These are phyloP conservation scores for Cyrtonyx montezumae DNA, from an alignment of 2,113 vertebrate genomes.

Conservation along the genomic window DNA sequence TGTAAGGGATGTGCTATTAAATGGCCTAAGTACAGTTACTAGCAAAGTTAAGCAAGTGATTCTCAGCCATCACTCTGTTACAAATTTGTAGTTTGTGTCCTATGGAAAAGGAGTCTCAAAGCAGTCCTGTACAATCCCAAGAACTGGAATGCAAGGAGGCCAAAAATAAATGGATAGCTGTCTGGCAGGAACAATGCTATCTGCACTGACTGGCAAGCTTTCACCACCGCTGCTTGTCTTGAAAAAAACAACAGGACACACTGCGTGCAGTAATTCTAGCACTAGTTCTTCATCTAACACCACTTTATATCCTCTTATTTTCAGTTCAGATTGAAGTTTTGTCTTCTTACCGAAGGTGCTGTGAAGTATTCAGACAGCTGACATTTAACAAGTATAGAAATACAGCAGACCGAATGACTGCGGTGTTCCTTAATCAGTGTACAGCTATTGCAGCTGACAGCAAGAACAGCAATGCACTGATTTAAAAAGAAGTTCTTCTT, in stretches of 20 bases:
- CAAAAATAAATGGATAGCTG: conserved; percentile 57
- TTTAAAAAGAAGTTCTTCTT: background rate
- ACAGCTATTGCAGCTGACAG: background rate
- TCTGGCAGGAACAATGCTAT: conserved; percentile 48
- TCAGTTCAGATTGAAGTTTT: background rate
- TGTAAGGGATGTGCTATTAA: background rate
- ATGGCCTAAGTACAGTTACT: background rate
- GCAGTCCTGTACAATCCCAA: conserved; percentile 34
- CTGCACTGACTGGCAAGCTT: conserved; percentile 49
- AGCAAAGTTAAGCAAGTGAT: background rate
- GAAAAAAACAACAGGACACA: conserved; percentile 12
- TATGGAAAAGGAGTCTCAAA: conserved; percentile 30
- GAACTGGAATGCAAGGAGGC: conserved; percentile 63
- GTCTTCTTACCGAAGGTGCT: background rate
- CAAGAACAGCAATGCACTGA: background rate
- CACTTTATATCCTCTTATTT: background rate
- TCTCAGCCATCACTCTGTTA: background rate
- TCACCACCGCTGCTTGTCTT: conserved; percentile 50
- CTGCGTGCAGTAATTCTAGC: background rate
- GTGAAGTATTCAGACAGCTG: background rate
- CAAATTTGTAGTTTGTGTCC: background rate
- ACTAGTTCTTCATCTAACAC: background rate
- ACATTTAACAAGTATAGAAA: background rate
- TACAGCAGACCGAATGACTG: background rate
- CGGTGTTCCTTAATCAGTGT: background rate